Evolutionary conservation across 2,113 vertebrate genomes (phyloP).

Genomic region (Brevimyrus niger): DNA sequence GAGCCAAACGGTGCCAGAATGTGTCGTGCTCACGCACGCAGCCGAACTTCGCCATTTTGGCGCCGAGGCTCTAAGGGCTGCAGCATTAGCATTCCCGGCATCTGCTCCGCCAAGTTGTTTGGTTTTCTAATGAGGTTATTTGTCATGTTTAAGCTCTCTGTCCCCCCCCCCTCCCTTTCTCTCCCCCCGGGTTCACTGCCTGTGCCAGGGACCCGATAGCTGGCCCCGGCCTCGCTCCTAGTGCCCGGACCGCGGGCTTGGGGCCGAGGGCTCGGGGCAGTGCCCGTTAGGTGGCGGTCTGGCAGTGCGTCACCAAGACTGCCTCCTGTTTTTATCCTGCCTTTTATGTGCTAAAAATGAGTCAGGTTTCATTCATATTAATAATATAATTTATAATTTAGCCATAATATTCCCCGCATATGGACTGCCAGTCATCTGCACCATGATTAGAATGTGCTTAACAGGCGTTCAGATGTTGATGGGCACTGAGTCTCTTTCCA

Average conservation of each 20-base stretch:
- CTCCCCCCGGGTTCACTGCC: constrained; percentile 16
- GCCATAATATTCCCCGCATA: not conserved
- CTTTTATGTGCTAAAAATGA: not conserved
- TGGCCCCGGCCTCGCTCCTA: not conserved
- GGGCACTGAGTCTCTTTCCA: not conserved
- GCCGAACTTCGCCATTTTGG: not conserved
- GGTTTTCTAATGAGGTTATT: constrained; percentile 31
- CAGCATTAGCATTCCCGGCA: not conserved
- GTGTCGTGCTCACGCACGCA: not conserved
- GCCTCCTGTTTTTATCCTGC: not conserved
- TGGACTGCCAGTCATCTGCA: not conserved
- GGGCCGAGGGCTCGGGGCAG: not conserved
- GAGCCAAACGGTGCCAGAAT: not conserved
- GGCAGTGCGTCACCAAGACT: not conserved
- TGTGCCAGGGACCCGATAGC: constrained; percentile 17
- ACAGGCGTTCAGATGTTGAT: not conserved
- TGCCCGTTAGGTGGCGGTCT: not conserved
- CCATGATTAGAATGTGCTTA: not conserved
- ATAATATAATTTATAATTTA: not conserved
- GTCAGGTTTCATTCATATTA: not conserved
- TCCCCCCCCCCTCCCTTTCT: not conserved
- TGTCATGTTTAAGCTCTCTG: constrained; percentile 21
- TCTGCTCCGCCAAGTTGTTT: constrained; percentile 18
- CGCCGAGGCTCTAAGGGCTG: not conserved
- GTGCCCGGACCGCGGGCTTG: not conserved